Conservation (phyloP, 1,140 invertebrate species). For the Drosophila insularis region DNA sequence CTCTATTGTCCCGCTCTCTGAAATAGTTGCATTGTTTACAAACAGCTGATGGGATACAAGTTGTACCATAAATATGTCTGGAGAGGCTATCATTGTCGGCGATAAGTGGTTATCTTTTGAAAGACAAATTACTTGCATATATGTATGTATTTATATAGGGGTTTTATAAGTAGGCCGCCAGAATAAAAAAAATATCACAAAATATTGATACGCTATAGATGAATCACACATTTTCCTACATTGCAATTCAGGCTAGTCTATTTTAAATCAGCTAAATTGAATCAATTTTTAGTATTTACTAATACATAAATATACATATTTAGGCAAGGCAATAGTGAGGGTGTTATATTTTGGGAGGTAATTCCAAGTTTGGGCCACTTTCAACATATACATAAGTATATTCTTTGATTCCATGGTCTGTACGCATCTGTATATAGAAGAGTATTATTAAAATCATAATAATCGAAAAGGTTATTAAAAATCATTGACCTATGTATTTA, state of each 20-base stretch:
- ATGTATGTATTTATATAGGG: neutral
- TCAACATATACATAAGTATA: no score
- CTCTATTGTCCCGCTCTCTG: slow-evolving; percentile 10
- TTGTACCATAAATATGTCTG: slow-evolving; percentile 16
- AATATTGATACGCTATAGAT: neutral
- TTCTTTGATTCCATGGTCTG: no score
- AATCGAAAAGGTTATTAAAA: no score
- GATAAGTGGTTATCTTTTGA: neutral
- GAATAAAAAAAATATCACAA: neutral
- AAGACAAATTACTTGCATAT: neutral
- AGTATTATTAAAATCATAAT: no score
- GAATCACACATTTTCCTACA: neutral
- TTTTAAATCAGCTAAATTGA: no score
- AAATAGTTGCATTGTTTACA: slow-evolving; percentile 66
- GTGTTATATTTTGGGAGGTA: no score
- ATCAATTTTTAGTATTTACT: no score
- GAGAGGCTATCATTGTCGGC: neutral
- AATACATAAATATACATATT: no score
- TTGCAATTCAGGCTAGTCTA: slow-evolving; percentile 8
- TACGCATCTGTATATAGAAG: no score
- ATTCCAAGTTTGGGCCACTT: no score
- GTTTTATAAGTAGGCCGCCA: neutral
- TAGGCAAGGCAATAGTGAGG: no score
- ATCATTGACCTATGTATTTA: no score
- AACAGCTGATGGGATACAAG: slow-evolving; percentile 54